These are phyloP conservation scores for Actinia tenebrosa DNA, from an alignment of 64 coral and sea anemone genomes.

Conservation along the genomic window DNA sequence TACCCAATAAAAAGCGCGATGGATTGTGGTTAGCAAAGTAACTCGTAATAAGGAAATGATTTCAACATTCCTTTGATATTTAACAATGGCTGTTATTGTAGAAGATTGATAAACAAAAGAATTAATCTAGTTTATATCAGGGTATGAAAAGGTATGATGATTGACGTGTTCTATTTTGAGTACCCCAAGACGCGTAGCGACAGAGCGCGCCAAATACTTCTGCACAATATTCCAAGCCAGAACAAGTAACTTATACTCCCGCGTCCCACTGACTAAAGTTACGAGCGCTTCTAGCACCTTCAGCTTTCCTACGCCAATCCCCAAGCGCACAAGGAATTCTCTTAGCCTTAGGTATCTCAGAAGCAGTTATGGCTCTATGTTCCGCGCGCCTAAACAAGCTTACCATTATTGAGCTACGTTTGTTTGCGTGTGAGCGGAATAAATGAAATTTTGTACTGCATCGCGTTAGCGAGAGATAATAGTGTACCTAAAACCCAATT, in stretches of 20 bases:
- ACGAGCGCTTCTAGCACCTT: too few species aligned
- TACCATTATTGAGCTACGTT: too few species aligned
- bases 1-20: background rate
- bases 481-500: too few species aligned
- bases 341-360: background rate
- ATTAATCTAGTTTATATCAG: background rate
- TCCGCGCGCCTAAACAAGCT: background rate
- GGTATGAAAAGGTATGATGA: background rate
- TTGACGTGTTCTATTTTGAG: background rate
- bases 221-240: too few species aligned
- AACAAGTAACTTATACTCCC: too few species aligned
- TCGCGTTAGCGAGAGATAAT: too few species aligned
- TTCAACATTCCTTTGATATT: constrained; percentile 2
- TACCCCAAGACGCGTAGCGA: background rate
- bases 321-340: too few species aligned
- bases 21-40: background rate
- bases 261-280: too few species aligned
- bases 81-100: background rate
- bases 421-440: too few species aligned
- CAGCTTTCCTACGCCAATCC: too few species aligned
- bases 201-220: background rate
- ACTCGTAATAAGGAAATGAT: background rate
- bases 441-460: too few species aligned
- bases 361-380: background rate
- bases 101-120: background rate